These are phyloP conservation scores for Micromesistius poutassou DNA, from an alignment of 2,797 vertebrate genomes.

Conservation along the genomic window DNA sequence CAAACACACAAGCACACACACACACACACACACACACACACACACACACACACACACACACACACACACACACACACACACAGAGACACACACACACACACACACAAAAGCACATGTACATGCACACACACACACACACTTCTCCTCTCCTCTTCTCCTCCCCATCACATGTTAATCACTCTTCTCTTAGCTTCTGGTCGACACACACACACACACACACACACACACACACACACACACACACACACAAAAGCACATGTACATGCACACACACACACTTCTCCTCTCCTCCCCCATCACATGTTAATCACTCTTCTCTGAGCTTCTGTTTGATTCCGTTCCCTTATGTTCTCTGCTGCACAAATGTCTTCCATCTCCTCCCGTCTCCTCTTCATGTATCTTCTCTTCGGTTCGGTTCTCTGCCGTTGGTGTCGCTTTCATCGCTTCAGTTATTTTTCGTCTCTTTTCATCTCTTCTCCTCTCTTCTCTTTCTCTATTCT, in stretches of 20 bases:
- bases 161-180: background rate
- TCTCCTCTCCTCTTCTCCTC: background rate
- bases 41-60: too few relatives aligned
- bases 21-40: too few relatives aligned
- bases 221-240: too few relatives aligned
- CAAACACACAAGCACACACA: too few relatives aligned
- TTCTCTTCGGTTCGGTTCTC: constrained; percentile 9
- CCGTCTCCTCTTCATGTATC: constrained; percentile 5
- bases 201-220: too few relatives aligned
- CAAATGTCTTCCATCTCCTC: constrained; percentile 5
- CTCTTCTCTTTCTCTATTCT: too few relatives aligned
- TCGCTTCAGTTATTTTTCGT: background rate
- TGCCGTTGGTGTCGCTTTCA: constrained; percentile 10
- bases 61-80: too few relatives aligned
- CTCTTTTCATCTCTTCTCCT: constrained; percentile 17
- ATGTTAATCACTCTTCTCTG: constrained; percentile 7
- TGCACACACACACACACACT: background rate
- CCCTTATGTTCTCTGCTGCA: background rate
- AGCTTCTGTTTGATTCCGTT: background rate
- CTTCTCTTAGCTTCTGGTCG: background rate
- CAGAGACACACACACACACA: too few relatives aligned
- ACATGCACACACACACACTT: background rate
- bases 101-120: too few relatives aligned
- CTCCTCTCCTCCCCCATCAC: background rate
- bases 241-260: too few relatives aligned